Conservation (phyloP, 2,888 invertebrate species). For the Tenthredo livida region DNA sequence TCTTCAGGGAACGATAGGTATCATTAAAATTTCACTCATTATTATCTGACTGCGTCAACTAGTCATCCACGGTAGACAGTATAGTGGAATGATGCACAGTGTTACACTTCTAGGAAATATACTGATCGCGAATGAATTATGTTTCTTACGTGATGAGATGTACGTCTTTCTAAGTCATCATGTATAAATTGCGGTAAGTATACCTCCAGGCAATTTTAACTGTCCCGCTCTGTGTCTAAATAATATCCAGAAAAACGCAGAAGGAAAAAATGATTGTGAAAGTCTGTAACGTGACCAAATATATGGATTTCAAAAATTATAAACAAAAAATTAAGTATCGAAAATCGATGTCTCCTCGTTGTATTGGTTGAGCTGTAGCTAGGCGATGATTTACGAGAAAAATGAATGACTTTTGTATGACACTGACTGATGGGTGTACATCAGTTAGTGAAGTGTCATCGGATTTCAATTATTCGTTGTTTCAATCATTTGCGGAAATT, state of each 20-base stretch:
- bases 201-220: neutral
- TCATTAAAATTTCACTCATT: neutral
- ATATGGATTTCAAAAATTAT: neutral
- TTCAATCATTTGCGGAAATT: neutral
- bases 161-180: neutral
- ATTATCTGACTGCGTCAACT: neutral
- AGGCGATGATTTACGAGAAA: neutral
- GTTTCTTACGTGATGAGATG: neutral
- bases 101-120: neutral
- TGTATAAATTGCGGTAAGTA: neutral
- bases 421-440: constrained; percentile 19
- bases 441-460: neutral
- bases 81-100: neutral
- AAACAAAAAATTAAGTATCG: neutral
- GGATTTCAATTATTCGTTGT: neutral
- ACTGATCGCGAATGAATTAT: neutral
- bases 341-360: neutral
- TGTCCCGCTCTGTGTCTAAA: neutral
- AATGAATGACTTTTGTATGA: neutral
- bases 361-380: neutral
- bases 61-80: neutral
- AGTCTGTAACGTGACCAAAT: neutral
- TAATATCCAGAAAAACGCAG: neutral
- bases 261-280: neutral
- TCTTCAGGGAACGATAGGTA: neutral